These are phyloP conservation scores for Virgularia gustaviana DNA, from an alignment of 92 coral and sea anemone species.

Conservation along the genomic window DNA sequence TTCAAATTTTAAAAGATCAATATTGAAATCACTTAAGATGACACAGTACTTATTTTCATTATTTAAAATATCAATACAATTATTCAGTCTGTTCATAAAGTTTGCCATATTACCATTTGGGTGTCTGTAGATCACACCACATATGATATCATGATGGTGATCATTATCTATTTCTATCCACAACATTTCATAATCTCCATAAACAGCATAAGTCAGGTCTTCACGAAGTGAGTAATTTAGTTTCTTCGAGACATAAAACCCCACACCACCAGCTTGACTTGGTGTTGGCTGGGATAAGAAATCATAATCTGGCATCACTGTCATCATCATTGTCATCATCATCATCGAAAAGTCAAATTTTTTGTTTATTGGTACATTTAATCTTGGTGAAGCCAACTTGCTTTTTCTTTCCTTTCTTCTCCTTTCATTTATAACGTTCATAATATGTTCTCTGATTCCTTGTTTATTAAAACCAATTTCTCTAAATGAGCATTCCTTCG, in stretches of 20 bases:
- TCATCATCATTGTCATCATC: no score
- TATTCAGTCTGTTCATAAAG: slow-evolving; percentile 11
- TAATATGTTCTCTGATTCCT: no score
- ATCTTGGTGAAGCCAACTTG: no score
- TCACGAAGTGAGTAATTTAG: slow-evolving; percentile 24
- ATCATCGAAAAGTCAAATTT: no score
- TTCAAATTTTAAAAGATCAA: slow-evolving; percentile 40
- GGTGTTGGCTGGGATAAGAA: slow-evolving; percentile 48
- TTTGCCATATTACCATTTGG: slow-evolving; percentile 32
- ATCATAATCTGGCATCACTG: slow-evolving; percentile 35
- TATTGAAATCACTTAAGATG: slow-evolving; percentile 52
- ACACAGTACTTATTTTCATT: slow-evolving; percentile 41
- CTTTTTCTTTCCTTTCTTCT: no score
- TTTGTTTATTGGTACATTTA: no score
- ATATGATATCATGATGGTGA: slow-evolving; percentile 44
- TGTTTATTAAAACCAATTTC: no score
- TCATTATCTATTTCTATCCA: slow-evolving; percentile 47
- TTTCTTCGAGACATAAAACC: slow-evolving; percentile 43
- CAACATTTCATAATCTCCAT: slow-evolving; percentile 44
- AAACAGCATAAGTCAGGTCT: slow-evolving; percentile 35
- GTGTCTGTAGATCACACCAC: slow-evolving; percentile 54
- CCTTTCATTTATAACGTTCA: no score
- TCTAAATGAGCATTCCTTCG: no score
- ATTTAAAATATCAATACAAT: slow-evolving; percentile 32
- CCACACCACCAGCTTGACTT: slow-evolving; percentile 56